Conservation (phyloP, 2,888 invertebrate species). For the Chymomyza fuscimana region DNA sequence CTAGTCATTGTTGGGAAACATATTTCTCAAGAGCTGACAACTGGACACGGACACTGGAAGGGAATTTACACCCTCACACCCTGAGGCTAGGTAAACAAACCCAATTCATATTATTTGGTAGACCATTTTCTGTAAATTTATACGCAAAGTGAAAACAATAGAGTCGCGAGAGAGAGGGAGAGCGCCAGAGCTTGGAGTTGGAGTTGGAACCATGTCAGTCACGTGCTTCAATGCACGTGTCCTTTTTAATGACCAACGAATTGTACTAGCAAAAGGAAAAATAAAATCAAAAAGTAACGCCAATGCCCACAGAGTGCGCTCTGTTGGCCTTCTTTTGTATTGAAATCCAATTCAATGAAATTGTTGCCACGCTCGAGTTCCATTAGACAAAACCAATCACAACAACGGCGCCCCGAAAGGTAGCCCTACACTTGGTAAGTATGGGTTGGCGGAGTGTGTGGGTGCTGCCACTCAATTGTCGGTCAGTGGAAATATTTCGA, state of each 20-base stretch:
- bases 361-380: constrained; percentile 75
- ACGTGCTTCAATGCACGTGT: constrained; percentile 78
- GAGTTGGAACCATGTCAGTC: constrained; percentile 51
- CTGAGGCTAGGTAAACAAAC: neutral
- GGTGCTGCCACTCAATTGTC: constrained; percentile 60
- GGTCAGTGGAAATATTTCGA: constrained; percentile 73
- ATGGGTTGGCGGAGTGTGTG: neutral
- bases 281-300: constrained; percentile 60
- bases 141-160: constrained; percentile 62
- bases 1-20: constrained; percentile 47
- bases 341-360: constrained; percentile 77
- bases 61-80: neutral
- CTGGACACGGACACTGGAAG: constrained; percentile 6
- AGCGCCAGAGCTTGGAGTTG: neutral
- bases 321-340: constrained; percentile 49
- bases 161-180: constrained; percentile 31
- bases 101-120: constrained; percentile 2
- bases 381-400: constrained; percentile 77
- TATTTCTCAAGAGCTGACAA: constrained; percentile 43
- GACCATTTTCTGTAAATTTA: constrained; percentile 53
- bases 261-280: constrained; percentile 47
- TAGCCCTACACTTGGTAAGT: constrained; percentile 10
- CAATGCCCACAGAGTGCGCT: constrained; percentile 8
- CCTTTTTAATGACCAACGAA: constrained; percentile 79
- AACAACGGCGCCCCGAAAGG: constrained; percentile 44